Evolutionary conservation across 2,113 vertebrate species (phyloP).

Genomic region (Paralichthys olivaceus): DNA sequence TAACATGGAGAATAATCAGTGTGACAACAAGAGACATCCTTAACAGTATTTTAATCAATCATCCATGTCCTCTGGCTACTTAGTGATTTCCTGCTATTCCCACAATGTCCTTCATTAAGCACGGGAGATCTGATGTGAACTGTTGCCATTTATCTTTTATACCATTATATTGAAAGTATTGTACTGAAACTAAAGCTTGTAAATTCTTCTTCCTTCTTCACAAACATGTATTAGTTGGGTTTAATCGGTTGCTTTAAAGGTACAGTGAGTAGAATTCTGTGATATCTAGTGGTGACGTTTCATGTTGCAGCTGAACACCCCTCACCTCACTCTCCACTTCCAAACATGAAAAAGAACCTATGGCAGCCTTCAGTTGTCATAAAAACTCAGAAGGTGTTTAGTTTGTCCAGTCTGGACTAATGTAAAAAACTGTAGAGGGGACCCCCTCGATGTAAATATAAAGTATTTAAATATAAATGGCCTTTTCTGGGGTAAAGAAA

Average conservation of each 20-base stretch:
- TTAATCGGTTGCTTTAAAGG: constrained; percentile 31
- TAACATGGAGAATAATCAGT: constrained; percentile 2
- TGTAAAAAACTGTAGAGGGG: too few species aligned
- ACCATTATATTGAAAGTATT: constrained; percentile 21
- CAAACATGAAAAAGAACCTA: too few species aligned
- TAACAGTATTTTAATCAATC: constrained; percentile 11
- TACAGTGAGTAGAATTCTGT: too few species aligned
- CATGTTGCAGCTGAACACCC: too few species aligned
- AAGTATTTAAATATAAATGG: too few species aligned
- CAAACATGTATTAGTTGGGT: constrained; percentile 33
- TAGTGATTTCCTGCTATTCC: constrained; percentile 42
- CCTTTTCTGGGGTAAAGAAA: too few species aligned
- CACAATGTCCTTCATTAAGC: constrained; percentile 29
- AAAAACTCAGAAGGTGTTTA: too few species aligned
- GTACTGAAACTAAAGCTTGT: constrained; percentile 16
- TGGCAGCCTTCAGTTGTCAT: too few species aligned
- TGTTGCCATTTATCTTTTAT: constrained; percentile 11
- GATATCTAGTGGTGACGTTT: too few species aligned
- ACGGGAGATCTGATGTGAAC: neutral
- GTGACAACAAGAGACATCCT: constrained; percentile 14
- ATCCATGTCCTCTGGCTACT: constrained; percentile 8
- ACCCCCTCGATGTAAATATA: too few species aligned
- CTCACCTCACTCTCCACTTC: too few species aligned
- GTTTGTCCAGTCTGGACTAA: too few species aligned
- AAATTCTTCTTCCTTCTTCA: constrained; percentile 42